A percentile compares a stretch with the other conserved stretches of the same genome.
These are phyloP conservation scores for Ancistrus triradiatus DNA, from an alignment of 2,113 vertebrate species.

Conservation along the genomic window DNA sequence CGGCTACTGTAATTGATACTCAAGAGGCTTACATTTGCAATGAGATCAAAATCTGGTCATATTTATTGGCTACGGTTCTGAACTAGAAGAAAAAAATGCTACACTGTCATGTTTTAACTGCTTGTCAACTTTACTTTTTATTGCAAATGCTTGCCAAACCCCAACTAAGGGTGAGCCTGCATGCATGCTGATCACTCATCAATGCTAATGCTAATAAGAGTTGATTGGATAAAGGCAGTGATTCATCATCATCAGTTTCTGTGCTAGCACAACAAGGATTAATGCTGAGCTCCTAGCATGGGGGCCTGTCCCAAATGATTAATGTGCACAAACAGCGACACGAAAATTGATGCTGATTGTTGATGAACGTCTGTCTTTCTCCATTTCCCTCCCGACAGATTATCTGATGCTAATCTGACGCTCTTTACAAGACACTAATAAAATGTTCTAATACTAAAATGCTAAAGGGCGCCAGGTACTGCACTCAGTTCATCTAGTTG, in stretches of 20 bases:
- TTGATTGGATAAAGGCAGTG: slow-evolving; percentile 62
- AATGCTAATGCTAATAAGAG: slow-evolving; percentile 55
- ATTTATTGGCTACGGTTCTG: too few relatives aligned
- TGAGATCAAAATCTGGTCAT: too few relatives aligned
- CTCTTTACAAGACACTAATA: slow-evolving; percentile 3
- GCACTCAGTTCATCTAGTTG: too few relatives aligned
- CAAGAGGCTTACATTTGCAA: too few relatives aligned
- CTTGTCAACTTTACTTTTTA: slow-evolving; percentile 20
- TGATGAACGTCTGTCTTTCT: slow-evolving; percentile 63
- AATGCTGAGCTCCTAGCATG: slow-evolving; percentile 49
- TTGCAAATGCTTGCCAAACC: not conserved
- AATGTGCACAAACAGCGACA: slow-evolving; percentile 66
- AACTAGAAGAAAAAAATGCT: too few relatives aligned
- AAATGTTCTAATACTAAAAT: too few relatives aligned
- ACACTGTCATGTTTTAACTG: too few relatives aligned
- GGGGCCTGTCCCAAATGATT: slow-evolving; percentile 65
- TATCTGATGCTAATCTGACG: not conserved
- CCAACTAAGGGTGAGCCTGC: not conserved
- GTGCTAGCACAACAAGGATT: slow-evolving; percentile 50
- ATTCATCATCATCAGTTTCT: slow-evolving; percentile 71
- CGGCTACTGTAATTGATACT: too few relatives aligned
- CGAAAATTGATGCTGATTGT: slow-evolving; percentile 67
- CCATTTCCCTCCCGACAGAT: slow-evolving; percentile 40
- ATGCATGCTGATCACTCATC: slow-evolving; percentile 49
- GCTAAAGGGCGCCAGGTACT: too few relatives aligned